Percentiles rank a stretch among this genome's conserved stretches.
These are phyloP conservation scores for Ellobius talpinus DNA, from an alignment of 2,113 vertebrate species.

Conservation along the genomic window DNA sequence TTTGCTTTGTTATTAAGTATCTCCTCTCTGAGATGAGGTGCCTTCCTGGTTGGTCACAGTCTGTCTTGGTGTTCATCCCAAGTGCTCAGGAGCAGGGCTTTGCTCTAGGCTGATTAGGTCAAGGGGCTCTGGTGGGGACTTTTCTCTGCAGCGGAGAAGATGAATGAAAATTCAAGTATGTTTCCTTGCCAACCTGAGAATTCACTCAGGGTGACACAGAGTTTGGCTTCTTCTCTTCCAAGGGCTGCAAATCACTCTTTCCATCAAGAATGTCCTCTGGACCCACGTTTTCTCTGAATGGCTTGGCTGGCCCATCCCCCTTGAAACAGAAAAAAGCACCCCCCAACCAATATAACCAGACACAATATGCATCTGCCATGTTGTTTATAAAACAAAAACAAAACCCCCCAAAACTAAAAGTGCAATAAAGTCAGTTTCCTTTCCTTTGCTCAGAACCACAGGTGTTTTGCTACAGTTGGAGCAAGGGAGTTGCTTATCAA, in stretches of 20 bases:
- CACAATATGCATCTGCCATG: conserved; percentile 88
- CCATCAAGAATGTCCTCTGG: conserved; percentile 73
- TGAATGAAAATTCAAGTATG: conserved; percentile 89
- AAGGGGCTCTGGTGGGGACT: conserved; percentile 79
- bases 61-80: conserved; percentile 45
- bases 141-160: conserved; percentile 83
- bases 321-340: conserved; percentile 77
- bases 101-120: conserved; percentile 58
- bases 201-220: conserved; percentile 74
- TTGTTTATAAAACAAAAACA: conserved; percentile 64
- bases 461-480: conserved; percentile 81
- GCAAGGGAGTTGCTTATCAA: conserved; percentile 77
- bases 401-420: conserved; percentile 83
- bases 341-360: conserved; percentile 81
- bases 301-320: conserved; percentile 75
- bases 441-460: conserved; percentile 82
- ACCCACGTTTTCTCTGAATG: conserved; percentile 79
- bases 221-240: conserved; percentile 77
- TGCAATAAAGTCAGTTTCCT: conserved; percentile 88
- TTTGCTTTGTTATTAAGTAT: conserved; percentile 56
- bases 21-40: conserved; percentile 60
- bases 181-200: conserved; percentile 76
- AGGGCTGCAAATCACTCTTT: conserved; percentile 66
- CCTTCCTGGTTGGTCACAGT: conserved; percentile 62
- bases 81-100: conserved; percentile 4